These are phyloP conservation scores for Paraplagusia blochii DNA, from an alignment of 2,113 vertebrate species.

Conservation along the genomic window DNA sequence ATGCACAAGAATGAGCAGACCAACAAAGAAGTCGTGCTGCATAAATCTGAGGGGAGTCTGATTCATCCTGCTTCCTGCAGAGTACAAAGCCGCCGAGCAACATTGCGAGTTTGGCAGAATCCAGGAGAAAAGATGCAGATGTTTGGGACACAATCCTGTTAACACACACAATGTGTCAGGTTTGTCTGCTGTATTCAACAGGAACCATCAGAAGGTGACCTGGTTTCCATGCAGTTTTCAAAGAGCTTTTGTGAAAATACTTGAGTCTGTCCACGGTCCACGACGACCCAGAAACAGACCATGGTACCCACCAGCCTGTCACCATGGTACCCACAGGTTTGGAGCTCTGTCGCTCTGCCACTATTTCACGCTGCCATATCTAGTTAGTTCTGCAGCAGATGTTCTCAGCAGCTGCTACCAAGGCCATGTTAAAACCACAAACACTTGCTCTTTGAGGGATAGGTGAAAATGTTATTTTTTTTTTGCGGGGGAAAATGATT, in stretches of 20 bases:
- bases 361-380: conserved; percentile 43
- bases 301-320: conserved; percentile 52
- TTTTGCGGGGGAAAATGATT: no score
- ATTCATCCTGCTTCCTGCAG: conserved; percentile 33
- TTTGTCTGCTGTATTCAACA: conserved; percentile 15
- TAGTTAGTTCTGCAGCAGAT: conserved; percentile 54
- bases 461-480: conserved; percentile 1
- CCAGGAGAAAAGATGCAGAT: conserved; percentile 25
- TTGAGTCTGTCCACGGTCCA: not conserved
- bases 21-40: conserved; percentile 13
- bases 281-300: conserved; percentile 17
- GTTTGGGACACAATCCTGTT: conserved; percentile 17
- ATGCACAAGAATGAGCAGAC: conserved; percentile 36
- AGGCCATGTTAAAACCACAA: conserved; percentile 25
- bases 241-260: conserved; percentile 34
- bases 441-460: conserved; percentile 28
- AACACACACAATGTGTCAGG: not conserved
- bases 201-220: conserved; percentile 9
- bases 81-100: conserved; percentile 28
- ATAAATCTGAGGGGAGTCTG: conserved; percentile 34
- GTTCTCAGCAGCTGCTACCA: conserved; percentile 65
- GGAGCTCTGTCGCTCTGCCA: conserved; percentile 35
- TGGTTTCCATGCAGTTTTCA: conserved; percentile 12
- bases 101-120: conserved; percentile 17
- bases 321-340: conserved; percentile 43